These are phyloP conservation scores for Apodemia duryi DNA, from an alignment of 2,888 invertebrate species.

Conservation along the genomic window DNA sequence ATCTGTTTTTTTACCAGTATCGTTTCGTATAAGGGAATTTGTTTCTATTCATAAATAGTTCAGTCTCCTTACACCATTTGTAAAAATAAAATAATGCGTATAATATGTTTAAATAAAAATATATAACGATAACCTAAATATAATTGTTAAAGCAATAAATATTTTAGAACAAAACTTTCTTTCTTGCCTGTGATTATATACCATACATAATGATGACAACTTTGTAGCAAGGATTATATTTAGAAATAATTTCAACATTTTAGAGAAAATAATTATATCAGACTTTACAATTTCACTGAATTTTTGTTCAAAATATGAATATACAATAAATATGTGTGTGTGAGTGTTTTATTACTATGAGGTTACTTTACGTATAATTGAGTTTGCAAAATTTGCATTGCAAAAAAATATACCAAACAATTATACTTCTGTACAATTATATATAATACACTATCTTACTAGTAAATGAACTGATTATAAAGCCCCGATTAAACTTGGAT, in stretches of 20 bases:
- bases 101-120: too few species aligned
- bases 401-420: not conserved
- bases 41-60: too few species aligned
- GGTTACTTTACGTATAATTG: conserved; percentile 55
- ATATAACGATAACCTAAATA: not conserved
- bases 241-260: conserved; percentile 40
- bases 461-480: not conserved
- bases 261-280: conserved; percentile 60
- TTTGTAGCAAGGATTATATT: conserved; percentile 51
- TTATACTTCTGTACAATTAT: not conserved
- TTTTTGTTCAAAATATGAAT: conserved; percentile 62
- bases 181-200: not conserved
- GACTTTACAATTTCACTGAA: conserved; percentile 58
- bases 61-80: too few species aligned
- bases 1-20: too few species aligned
- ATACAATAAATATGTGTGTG: conserved; percentile 31
- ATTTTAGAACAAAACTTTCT: not conserved
- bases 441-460: not conserved
- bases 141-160: not conserved
- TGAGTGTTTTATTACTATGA: conserved; percentile 25
- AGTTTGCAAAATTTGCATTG: not conserved
- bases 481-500: not conserved
- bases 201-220: conserved; percentile 38
- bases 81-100: too few species aligned
- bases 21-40: too few species aligned